Conservation (phyloP, 2,888 invertebrate genomes). For the Apotomis turbidana region DNA sequence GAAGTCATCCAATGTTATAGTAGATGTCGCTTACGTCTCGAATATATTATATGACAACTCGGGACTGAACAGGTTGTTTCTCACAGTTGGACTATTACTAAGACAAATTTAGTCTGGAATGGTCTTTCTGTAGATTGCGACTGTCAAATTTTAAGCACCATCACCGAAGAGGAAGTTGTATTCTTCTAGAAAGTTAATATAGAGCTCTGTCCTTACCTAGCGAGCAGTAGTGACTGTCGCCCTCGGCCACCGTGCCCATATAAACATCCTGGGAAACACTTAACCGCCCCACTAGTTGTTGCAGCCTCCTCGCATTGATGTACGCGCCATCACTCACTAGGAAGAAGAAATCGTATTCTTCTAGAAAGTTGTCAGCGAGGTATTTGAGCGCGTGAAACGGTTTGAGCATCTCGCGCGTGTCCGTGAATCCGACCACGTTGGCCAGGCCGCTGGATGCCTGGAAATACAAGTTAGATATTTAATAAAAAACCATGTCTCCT, state of each 20-base stretch:
- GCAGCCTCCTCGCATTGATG: conserved; percentile 90
- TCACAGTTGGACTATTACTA: too few relatives aligned
- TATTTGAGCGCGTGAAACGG: conserved; percentile 96
- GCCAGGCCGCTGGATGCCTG: conserved; percentile 70
- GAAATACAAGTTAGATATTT: too few relatives aligned
- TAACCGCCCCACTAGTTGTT: conserved; percentile 88
- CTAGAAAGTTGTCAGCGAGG: conserved; percentile 93
- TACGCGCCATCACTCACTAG: conserved; percentile 93
- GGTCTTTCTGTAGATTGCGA: too few relatives aligned
- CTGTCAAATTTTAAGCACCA: too few relatives aligned
- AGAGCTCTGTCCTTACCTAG: conserved; percentile 77
- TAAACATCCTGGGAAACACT: conserved; percentile 94
- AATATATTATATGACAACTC: too few relatives aligned
- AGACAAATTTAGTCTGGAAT: too few relatives aligned
- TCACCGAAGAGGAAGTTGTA: too few relatives aligned
- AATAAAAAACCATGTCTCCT: too few relatives aligned
- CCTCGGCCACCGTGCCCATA: conserved; percentile 87
- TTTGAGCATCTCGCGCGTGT: conserved; percentile 88
- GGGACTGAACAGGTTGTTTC: too few relatives aligned
- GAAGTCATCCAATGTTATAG: too few relatives aligned
- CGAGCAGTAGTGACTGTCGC: conserved; percentile 86
- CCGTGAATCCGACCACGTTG: conserved; percentile 94
- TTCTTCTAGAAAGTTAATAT: too few relatives aligned
- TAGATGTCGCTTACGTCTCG: too few relatives aligned
- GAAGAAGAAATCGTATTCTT: conserved; percentile 97